These are phyloP conservation scores for Microctonus hyperodae DNA, from an alignment of 2,888 invertebrate genomes.

Conservation along the genomic window DNA sequence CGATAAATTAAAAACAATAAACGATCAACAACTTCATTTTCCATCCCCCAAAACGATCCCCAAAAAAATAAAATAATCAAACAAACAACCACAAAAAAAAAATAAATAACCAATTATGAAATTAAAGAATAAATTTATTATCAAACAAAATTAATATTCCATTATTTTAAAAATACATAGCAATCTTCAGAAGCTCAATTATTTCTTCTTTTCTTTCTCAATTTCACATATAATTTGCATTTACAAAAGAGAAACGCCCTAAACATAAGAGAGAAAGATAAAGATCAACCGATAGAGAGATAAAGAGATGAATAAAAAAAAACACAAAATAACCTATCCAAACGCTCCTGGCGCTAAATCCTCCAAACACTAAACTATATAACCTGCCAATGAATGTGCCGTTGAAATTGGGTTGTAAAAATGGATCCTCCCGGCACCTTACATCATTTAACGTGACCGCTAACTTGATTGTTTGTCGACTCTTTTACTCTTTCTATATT, in stretches of 20 bases:
- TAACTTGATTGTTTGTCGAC: constrained; percentile 29
- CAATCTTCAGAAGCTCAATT: not conserved
- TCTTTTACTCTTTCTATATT: not conserved
- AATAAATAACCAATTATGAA: no score
- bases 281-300: not conserved
- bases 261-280: not conserved
- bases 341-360: constrained; percentile 22
- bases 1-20: not conserved
- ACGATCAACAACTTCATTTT: not conserved
- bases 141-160: not conserved
- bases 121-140: no score
- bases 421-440: constrained; percentile 26
- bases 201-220: not conserved
- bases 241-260: not conserved
- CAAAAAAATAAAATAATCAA: not conserved
- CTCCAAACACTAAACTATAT: not conserved
- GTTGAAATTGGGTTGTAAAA: constrained; percentile 31
- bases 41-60: no score
- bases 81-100: not conserved
- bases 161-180: not conserved
- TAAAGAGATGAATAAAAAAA: not conserved
- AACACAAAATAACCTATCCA: not conserved
- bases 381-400: constrained; percentile 26
- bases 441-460: constrained; percentile 20
- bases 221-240: not conserved